Base-by-base conservation (phyloP, 1,140 invertebrate species). In the Cherax destructor region DNA sequence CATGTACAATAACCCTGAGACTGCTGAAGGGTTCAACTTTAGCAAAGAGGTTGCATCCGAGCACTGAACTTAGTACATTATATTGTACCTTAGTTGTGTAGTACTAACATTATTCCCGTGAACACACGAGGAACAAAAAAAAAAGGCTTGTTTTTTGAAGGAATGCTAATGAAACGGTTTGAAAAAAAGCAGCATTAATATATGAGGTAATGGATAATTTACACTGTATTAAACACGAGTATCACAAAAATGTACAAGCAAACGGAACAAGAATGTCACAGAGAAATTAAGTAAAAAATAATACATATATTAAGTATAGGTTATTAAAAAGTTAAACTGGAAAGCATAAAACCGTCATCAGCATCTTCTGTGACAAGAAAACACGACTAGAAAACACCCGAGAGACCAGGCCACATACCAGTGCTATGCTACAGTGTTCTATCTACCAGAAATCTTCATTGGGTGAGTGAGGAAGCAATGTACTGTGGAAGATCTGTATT, bases 371-470 rank as follows among this genome's bases (percentile, higher is more conserved):
- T 72, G 61, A 79, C 80, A 83, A 76, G 80, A 65, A 72, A 80
- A 65, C 52, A 72, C 81, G 88, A 91, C 88, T 91, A 91, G 88
- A 91, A 74, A 91, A 91, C 83, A 91, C 88, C 88, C 78, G 88
- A 91, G 83, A 69, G 49, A 65, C 88, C 81, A 91, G 88, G 88
- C 49, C 86, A 87, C 56, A 30, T 69, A 84, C 52, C 77, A n/a
- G n/a, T 49, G 59, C 83, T 76, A 86, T 52, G 72, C 83, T 86
- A 86, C 83, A 52, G 30, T 9, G 59, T 83, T 30, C 52, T 24
- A 61, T 10, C 50, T 59, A 52, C 24, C 30, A 83, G 80, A 83
- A 83, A 83, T 61, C 52, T 59, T 86, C 83, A 74, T 30, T 74
- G 21, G 6, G 47, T 86, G 49, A 61, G 50, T 59, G 50, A 9